These are phyloP conservation scores for Leptinotarsa tumamoca DNA, from an alignment of 2,888 invertebrate species.

Conservation along the genomic window DNA sequence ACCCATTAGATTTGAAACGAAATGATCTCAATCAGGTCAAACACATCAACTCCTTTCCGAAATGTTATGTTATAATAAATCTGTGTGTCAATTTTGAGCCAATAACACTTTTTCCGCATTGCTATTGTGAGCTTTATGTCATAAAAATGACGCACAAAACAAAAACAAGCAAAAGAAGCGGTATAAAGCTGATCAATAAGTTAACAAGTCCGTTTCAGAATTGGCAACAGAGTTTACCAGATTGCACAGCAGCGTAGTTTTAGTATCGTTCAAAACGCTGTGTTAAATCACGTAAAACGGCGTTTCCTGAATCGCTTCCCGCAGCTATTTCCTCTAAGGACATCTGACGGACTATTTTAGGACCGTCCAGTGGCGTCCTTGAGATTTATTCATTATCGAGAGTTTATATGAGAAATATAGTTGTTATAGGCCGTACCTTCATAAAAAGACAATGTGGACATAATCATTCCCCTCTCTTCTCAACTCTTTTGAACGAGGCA, in stretches of 20 bases:
- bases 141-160: constrained; percentile 7
- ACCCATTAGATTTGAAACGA: no score
- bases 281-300: constrained; percentile 15
- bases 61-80: background rate
- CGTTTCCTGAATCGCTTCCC: constrained; percentile 15
- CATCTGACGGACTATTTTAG: background rate
- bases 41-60: no score
- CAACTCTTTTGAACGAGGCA: no score
- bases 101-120: background rate
- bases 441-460: no score
- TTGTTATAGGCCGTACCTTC: no score
- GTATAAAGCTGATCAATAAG: constrained; percentile 15
- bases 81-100: background rate
- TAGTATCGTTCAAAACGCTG: constrained; percentile 15
- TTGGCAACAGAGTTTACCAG: constrained; percentile 19
- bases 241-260: constrained; percentile 16
- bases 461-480: no score
- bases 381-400: background rate
- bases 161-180: constrained; percentile 1
- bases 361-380: constrained; percentile 9
- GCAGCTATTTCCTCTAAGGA: constrained; percentile 19
- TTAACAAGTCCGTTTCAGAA: constrained; percentile 12
- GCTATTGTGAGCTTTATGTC: background rate
- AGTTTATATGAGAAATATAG: no score
- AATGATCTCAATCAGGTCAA: no score